phyloP scores from a whole-genome alignment of 2,113 vertebrate species.

The Oreocharis arfaki region DNA sequence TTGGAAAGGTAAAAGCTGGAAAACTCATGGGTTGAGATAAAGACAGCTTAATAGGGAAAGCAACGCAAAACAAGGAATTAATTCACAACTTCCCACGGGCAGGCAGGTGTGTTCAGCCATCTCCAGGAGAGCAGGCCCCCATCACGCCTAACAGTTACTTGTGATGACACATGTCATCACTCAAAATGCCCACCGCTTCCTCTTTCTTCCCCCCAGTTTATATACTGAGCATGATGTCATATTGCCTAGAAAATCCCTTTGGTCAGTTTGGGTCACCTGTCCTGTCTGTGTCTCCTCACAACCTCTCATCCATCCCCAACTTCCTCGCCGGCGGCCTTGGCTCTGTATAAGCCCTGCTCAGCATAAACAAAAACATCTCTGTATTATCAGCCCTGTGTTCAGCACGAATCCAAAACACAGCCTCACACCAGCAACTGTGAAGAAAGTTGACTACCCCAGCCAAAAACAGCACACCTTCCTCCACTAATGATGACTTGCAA shows the following conservation, averaged over 20 bases:
- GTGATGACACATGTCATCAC: not conserved
- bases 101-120: not conserved
- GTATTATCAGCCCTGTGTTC: not conserved
- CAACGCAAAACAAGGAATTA: not conserved
- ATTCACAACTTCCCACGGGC: not conserved
- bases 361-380: not conserved
- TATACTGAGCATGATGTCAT: not conserved
- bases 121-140: not conserved
- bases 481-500: not conserved
- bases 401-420: not conserved
- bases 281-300: not conserved
- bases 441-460: not conserved
- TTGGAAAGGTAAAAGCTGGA: not conserved
- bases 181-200: not conserved
- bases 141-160: rapidly evolving
- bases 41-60: not conserved
- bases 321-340: not conserved
- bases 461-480: not conserved
- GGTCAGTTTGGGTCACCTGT: not conserved
- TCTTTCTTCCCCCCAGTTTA: not conserved
- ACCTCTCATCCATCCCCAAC: rapidly evolving
- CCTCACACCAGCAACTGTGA: not conserved
- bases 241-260: not conserved
- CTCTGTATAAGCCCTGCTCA: not conserved
- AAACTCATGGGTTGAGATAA: not conserved